Conservation (phyloP, 2,113 vertebrate genomes). For the Albula goreensis region DNA sequence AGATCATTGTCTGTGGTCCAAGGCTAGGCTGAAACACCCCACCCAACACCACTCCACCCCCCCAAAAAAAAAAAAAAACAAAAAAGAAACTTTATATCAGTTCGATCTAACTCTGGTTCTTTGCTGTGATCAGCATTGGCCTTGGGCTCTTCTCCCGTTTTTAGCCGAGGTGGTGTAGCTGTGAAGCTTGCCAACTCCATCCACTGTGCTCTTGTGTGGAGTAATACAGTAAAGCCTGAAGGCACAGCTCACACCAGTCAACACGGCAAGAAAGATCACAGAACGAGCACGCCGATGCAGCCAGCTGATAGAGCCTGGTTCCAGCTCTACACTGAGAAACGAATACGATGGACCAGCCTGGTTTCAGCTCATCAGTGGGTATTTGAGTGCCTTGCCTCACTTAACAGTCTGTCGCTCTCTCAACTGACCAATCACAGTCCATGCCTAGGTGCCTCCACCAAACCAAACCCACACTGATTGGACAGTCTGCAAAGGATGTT, state of each 20-base stretch:
- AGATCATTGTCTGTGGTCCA: neutral
- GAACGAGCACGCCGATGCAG: neutral
- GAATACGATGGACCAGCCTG: neutral
- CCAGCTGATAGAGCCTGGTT: neutral
- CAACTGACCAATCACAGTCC: neutral
- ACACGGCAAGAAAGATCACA: neutral
- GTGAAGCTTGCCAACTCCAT: neutral
- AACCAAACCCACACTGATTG: slow-evolving; percentile 14
- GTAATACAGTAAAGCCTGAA: neutral
- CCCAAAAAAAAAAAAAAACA: too few relatives aligned
- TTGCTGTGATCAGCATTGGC: neutral
- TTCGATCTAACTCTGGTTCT: neutral
- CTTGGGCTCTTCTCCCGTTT: neutral
- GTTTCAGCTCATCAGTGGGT: neutral
- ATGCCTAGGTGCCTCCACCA: neutral
- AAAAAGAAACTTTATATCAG: neutral
- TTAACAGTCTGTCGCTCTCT: too few relatives aligned
- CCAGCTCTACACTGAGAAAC: neutral
- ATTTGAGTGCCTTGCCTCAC: too few relatives aligned
- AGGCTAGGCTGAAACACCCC: neutral
- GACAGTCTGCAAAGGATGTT: slow-evolving; percentile 55
- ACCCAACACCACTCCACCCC: too few relatives aligned
- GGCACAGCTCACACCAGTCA: neutral
- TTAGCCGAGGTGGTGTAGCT: neutral
- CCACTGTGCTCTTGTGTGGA: neutral